Conservation (phyloP, 2,113 vertebrate species). For the Ahaetulla prasina region DNA sequence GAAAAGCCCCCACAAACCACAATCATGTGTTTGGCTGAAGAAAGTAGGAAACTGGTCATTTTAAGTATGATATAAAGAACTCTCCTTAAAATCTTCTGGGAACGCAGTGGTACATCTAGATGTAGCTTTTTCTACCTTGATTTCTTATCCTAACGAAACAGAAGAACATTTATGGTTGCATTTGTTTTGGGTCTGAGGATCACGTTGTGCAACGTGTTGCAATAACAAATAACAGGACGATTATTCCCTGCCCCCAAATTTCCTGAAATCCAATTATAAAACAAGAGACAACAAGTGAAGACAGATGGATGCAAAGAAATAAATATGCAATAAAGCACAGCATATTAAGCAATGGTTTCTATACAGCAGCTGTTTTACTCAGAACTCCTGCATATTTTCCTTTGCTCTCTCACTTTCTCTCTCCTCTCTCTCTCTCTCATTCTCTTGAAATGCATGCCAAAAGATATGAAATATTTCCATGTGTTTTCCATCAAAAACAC, state of each 20-base stretch:
- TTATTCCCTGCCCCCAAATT: constrained; percentile 29
- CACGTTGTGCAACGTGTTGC: background rate
- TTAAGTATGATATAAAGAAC: background rate
- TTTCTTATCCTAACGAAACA: background rate
- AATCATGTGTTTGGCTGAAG: background rate
- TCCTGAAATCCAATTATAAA: constrained; percentile 26
- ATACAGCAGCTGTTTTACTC: constrained; percentile 13
- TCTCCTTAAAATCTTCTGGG: constrained; percentile 18
- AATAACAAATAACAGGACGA: constrained; percentile 15
- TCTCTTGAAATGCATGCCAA: constrained; percentile 28
- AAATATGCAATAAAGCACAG: constrained; percentile 12
- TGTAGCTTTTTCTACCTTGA: background rate
- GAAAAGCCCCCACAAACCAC: constrained; percentile 17
- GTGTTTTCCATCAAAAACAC: constrained; percentile 18
- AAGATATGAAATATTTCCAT: background rate
- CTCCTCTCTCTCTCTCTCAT: constrained; percentile 25
- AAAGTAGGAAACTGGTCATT: constrained; percentile 10
- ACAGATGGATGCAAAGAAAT: constrained; percentile 29
- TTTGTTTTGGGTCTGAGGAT: constrained; percentile 9
- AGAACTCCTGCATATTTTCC: constrained; percentile 18
- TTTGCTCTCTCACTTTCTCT: background rate
- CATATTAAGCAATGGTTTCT: constrained; percentile 18
- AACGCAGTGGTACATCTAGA: background rate
- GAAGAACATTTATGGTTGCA: background rate
- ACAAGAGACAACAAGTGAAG: constrained; percentile 29